Conservation (phyloP, 2,113 vertebrate species). For the Cisticola juncidis region DNA sequence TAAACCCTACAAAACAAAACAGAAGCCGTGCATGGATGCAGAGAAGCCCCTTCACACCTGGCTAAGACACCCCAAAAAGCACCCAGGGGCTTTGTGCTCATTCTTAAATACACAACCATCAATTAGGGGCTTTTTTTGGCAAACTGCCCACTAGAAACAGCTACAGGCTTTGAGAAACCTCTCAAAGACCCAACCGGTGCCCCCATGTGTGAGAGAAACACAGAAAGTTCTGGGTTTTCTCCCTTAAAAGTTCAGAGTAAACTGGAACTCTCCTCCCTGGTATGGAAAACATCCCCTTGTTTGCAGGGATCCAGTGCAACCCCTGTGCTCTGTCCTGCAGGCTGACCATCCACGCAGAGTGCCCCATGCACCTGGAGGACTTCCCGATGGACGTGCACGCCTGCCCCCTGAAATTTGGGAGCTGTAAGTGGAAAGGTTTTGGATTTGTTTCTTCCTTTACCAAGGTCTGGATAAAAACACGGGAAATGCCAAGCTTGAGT, state of each 20-base stretch:
- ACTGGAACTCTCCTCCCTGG: background rate
- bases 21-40: background rate
- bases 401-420: slow-evolving; percentile 97
- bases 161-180: background rate
- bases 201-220: background rate
- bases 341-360: slow-evolving; percentile 96
- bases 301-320: background rate
- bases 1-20: background rate
- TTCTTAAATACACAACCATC: background rate
- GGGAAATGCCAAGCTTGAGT: no score
- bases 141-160: background rate
- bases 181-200: background rate
- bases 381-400: slow-evolving; percentile 98
- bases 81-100: background rate
- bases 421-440: slow-evolving; percentile 83
- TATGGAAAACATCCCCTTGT: background rate
- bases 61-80: background rate
- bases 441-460: no score
- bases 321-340: slow-evolving; percentile 66
- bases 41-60: background rate
- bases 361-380: slow-evolving; percentile 98
- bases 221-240: background rate
- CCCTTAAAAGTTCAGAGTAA: background rate
- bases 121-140: background rate
- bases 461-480: no score